These are phyloP conservation scores for Chiloscyllium plagiosum DNA, from an alignment of 2,113 vertebrate genomes.

Conservation along the genomic window DNA sequence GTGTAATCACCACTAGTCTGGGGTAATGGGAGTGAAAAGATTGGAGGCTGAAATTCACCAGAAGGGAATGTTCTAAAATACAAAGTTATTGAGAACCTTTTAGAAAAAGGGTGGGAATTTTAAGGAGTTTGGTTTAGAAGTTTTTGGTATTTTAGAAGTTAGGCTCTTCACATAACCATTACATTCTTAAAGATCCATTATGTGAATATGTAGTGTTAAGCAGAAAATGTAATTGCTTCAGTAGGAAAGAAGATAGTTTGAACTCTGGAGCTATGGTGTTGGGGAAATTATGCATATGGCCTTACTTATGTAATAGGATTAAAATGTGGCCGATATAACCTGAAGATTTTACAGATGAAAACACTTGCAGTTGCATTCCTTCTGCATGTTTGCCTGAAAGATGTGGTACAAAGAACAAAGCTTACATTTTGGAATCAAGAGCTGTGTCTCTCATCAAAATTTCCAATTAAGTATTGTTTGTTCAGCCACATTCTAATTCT, in stretches of 20 bases:
- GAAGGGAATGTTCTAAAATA: neutral
- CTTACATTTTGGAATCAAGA: neutral
- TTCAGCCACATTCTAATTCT: neutral
- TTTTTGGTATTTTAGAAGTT: neutral
- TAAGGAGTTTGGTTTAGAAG: neutral
- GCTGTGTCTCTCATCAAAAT: neutral
- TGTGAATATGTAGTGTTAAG: neutral
- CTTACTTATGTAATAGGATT: neutral
- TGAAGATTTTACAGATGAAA: slow-evolving; percentile 24
- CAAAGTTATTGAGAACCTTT: neutral
- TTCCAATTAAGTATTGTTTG: neutral
- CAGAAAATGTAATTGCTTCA: neutral
- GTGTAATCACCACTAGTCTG: neutral
- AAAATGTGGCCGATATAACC: slow-evolving; percentile 17
- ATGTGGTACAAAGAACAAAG: neutral
- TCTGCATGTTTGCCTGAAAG: neutral
- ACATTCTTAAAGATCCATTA: slow-evolving; percentile 34
- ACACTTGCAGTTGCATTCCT: slow-evolving; percentile 16
- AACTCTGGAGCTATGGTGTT: neutral
- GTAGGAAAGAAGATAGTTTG: neutral
- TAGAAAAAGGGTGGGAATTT: neutral
- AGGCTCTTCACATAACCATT: neutral
- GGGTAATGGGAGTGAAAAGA: neutral
- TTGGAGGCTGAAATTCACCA: neutral
- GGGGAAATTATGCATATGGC: neutral